Evolutionary conservation across 2,113 vertebrate genomes (phyloP).

Genomic region (Gavia stellata): DNA sequence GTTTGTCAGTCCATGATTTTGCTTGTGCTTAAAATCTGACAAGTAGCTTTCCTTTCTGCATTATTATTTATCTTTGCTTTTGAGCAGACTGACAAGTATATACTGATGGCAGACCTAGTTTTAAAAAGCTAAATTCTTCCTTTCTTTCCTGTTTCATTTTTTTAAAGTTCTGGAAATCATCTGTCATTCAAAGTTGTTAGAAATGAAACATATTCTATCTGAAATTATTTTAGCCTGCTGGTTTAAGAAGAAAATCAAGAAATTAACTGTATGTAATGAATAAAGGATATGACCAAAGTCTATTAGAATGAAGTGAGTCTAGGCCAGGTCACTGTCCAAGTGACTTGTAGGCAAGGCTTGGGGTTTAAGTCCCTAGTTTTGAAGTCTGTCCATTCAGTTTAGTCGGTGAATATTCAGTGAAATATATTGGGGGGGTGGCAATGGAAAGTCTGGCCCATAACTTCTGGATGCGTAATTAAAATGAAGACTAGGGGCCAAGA

Average conservation of each 20-base stretch:
- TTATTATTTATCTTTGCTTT: not conserved
- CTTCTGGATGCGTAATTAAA: not conserved
- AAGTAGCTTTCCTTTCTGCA: not conserved
- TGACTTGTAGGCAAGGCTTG: not conserved
- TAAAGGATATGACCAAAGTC: not conserved
- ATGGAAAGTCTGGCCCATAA: not conserved
- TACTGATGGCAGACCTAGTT: not conserved
- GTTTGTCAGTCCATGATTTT: not conserved
- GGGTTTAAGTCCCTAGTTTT: not conserved
- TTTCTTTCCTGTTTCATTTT: not conserved
- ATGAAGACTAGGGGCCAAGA: not conserved
- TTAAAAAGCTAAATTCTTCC: not conserved
- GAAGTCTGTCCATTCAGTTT: not conserved
- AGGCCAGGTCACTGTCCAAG: not conserved
- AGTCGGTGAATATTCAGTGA: not conserved
- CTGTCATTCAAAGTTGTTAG: not conserved
- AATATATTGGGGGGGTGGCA: not conserved
- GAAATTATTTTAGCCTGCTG: not conserved
- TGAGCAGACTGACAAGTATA: not conserved
- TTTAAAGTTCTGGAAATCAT: not conserved
- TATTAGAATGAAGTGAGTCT: not conserved
- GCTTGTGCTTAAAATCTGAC: not conserved
- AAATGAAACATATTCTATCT: not conserved
- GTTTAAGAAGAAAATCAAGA: not conserved
- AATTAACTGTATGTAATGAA: not conserved